Base-by-base conservation (phyloP, 2,888 invertebrate genomes). In the Platynereis dumerilii region DNA sequence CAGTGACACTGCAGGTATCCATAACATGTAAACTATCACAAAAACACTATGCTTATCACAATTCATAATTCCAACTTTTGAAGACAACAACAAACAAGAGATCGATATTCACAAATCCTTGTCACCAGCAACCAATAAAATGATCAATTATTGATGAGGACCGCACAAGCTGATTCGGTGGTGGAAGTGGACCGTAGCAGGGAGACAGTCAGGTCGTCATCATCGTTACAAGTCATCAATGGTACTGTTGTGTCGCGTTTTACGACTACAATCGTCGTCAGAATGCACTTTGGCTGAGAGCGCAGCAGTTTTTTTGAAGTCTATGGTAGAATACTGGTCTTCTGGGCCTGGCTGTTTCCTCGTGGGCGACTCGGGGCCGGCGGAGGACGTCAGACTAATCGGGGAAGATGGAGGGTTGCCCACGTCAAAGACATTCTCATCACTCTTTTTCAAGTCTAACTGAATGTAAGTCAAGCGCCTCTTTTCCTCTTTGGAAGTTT, bases 241-340 rank as follows among this genome's bases (percentile, higher is more conserved):
- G 66, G 63, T 68, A 48, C 68, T 68, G 66, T 69, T 69, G 55
- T 68, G 67, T 34, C 66, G 59, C 2, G 66, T 66, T 28, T 68
- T 70, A 3, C 68, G 44, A 20, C 44, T 48, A 27, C 68, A 65
- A 24, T 63, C 68, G 29, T 68, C 68, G 52, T 20, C 56, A 12
- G 29, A 29, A 7, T 55, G 42, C 0, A 39, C 52, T 26, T 65
- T 56, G 20, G 45, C 90, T 24, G 92, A 92, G 29, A 96, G 87
- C 26, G 96, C 96, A 61, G 91, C 91, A 0, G 96, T 96, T 86
- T 92, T 93, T 77, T 94, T 91, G 84, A 96, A 96, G 86, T 96
- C 96, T 75, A 96, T 97, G 0, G 92, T 92, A 10, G 93, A 93
- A 80, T 95, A 96, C 55, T 82, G 78, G 0, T 78, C 75, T n/a